These are phyloP conservation scores for Eptesicus fuscus DNA, from an alignment of 2,113 vertebrate genomes.

Conservation along the genomic window DNA sequence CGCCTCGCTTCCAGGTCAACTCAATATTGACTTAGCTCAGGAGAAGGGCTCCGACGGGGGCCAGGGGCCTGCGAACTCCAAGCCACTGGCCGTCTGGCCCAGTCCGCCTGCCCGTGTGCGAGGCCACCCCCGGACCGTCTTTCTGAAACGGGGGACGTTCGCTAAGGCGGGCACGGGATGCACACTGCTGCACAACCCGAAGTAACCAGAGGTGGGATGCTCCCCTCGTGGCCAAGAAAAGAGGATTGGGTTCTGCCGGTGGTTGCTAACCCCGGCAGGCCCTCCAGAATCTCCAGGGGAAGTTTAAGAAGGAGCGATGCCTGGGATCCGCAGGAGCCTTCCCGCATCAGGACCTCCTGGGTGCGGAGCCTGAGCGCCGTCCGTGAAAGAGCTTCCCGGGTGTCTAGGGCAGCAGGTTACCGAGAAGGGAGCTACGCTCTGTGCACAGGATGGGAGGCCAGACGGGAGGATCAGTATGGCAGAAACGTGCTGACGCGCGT, in stretches of 20 bases:
- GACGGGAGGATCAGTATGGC: neutral
- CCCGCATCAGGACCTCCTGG: neutral
- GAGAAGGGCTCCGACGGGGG: neutral
- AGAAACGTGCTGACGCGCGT: rapidly evolving
- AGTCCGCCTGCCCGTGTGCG: rapidly evolving
- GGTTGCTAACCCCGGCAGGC: neutral
- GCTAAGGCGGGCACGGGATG: neutral
- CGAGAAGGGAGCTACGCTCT: neutral
- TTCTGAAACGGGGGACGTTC: neutral
- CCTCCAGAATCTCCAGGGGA: neutral
- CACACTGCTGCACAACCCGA: neutral
- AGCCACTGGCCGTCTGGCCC: neutral
- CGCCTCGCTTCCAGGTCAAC: neutral
- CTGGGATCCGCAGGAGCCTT: neutral
- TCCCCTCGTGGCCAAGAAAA: neutral
- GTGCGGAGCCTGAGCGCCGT: neutral
- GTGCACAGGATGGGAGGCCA: neutral
- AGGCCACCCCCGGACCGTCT: too few species aligned
- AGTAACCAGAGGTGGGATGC: neutral
- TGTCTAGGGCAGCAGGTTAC: neutral
- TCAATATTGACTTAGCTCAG: neutral
- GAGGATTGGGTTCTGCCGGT: neutral
- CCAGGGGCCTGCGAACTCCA: neutral
- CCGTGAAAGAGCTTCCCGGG: neutral
- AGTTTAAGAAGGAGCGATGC: neutral